Evolutionary conservation across 2,797 vertebrate genomes (phyloP), one percentile per base, ranked within the genome.

Genomic region (Dendrocincla fuliginosa): DNA sequence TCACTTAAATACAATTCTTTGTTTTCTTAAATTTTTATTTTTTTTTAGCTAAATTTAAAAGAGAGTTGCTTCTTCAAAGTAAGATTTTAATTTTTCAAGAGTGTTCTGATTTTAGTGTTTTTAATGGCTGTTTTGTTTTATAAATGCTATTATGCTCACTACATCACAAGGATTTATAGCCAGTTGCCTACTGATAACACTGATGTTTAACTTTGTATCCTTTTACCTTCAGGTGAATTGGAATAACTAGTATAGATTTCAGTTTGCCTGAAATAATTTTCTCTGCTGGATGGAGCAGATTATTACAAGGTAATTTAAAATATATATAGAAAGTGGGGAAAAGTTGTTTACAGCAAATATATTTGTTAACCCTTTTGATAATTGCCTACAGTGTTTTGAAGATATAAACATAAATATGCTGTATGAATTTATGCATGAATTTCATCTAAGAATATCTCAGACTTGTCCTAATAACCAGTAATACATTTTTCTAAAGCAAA

Each of bases 401-500:
- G 85, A 77, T 27, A 65, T 25, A 96, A 94, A 84, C 75, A 89
- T 60, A 95, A 96, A 95, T 84, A 94, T 73, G 35, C 19, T 8
- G 19, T 63, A 90, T 89, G 83, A 91, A 96, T 96, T 93, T 90
- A 91, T 95, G 84, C 63, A 94, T 90, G 23, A 76, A 64, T 90
- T 86, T 95, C 11, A 70, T 89, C 52, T 65, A 87, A 85, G 69
- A 84, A 84, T 85, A 92, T 82, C 85, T 85, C 53, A 79, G 55
- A 76, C 56, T 86, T 95, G 79, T 91, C 81, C 67, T 89, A 94
- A 91, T 97, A 96, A 95, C 87, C 89, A 93, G 92, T 74, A 95
- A 84, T 55, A 57, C 6, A 86, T 96, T 97, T 97, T 96, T 93
- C 84, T 95, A 93, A 94, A 87, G 56, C 81, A 84, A 97, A 97